Evolutionary conservation across 2,113 vertebrate species (phyloP), one percentile per base, ranked within the genome.

Genomic region (Cnemophilus loriae): DNA sequence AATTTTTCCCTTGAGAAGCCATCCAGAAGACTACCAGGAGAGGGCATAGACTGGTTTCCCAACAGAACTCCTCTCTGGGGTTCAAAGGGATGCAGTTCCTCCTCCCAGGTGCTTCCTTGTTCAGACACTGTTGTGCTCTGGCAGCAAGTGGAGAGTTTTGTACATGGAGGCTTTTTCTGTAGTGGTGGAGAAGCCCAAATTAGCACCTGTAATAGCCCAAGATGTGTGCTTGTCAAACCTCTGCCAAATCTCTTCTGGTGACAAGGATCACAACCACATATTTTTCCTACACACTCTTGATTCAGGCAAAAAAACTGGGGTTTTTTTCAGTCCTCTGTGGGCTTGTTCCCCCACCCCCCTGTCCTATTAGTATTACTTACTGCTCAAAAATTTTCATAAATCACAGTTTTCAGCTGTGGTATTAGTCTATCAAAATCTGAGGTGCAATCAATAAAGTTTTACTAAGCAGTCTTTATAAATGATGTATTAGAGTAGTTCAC

Each of bases 31-130:
- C 16, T 28, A 33, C 12, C 33, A 14, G 60, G 56, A 82, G 53
- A 82, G 13, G 14, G 8, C 37, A 71, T 3, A 37, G 63, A 33
- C 32, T 60, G 37, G 5, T 50, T 74, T 89, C 49, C 60, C 52
- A 70, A 13, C 1, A 23, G 26, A 27, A 53, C 20, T 17, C 35
- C 17, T 47, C 69, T 32, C 73, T 44, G 16, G 28, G 22, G 10
- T 61, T 57, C 1, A 2, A 7, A 60, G 67, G 6, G 1, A 26
- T 0, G 0, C 41, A 20, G 13, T 10, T 77, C 7, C 4, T 22
- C n/a, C 44, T 90, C 73, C 26, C 39, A 41, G 32, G 7, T 11
- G 2, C 35, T 79, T 50, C 49, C 27, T 46, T 68, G 6, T 10
- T 52, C 59, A 41, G 7, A 2, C 16, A 39, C 35, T 5, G 2